Base-by-base conservation (phyloP, 2,888 invertebrate species). In the Cryptus viduatorius region DNA sequence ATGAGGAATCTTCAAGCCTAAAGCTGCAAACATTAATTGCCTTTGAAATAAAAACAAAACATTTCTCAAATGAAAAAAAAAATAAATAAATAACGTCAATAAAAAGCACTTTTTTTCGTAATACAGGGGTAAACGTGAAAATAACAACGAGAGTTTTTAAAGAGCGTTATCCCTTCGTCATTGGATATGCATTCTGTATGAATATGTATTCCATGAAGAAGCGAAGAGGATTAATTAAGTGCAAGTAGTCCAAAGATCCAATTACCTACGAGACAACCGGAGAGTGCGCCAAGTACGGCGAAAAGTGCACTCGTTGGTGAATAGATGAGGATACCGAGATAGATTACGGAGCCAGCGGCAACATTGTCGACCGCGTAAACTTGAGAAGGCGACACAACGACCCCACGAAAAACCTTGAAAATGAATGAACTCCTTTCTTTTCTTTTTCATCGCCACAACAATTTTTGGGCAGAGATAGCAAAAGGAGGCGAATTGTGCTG, bases 301-400 rank as follows among this genome's bases (percentile, higher is more conserved):
- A 94, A 94, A 16, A 90, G 88, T 31, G 93, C 92, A 10, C 93
- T 92, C 16, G 92, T 89, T 1, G 94, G 94, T 19, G 94, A 94
- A 87, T 93, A 94, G 77, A 94, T 88, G 82, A 94, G 79, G 48
- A 94, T 89, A 19, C 90, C 94, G 61, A 94, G 86, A 87, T 94
- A 94, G 64, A 94, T 92, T 14, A 94, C 83, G 12, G 92, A 88
- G 24, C 94, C 94, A 14, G 91, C 87, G 24, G 90, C 88, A 1
- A 93, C 90, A 83, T 92, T 92, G 81, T 94, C 91, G 10, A 94
- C 89, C 16, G 91, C 94, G 77, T 90, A 94, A 46, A 94, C 91
- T 89, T 94, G 94, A 1, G 94, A 94, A 65, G 93, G 89, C n/a
- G 94, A 94, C 7, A 92, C 86, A 64, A 94, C 88, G 19, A 93